phyloP scores from a whole-genome alignment of 2,888 invertebrate species.

The Chorisops tibialis region DNA sequence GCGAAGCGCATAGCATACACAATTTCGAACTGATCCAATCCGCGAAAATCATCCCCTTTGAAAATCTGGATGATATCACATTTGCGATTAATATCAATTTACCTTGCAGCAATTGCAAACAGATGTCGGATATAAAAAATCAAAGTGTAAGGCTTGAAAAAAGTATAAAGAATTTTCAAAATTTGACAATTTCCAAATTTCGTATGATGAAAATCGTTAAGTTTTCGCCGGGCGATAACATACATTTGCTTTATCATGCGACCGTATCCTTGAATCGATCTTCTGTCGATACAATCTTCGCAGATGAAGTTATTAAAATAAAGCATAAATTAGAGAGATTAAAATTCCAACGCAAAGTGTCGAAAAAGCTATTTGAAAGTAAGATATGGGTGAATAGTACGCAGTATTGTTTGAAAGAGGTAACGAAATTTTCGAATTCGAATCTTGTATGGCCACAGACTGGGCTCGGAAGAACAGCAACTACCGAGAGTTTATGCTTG shows the following conservation, averaged over 20 bases:
- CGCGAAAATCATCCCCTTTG: slow-evolving; percentile 55
- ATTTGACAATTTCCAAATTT: no score
- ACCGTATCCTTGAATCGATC: slow-evolving; percentile 5
- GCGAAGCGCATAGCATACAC: slow-evolving; percentile 57
- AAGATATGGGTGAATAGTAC: slow-evolving; percentile 41
- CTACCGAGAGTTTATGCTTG: slow-evolving; percentile 59
- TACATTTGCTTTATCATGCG: slow-evolving; percentile 40
- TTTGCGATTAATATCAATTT: slow-evolving; percentile 44
- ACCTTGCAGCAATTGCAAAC: slow-evolving; percentile 36
- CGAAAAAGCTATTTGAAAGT: slow-evolving; percentile 2
- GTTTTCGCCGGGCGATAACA: slow-evolving; percentile 21
- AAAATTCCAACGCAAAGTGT: slow-evolving; percentile 37
- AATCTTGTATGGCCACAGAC: slow-evolving; percentile 38
- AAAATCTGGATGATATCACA: slow-evolving; percentile 41
- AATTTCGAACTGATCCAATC: slow-evolving; percentile 55
- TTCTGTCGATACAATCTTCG: slow-evolving; percentile 43
- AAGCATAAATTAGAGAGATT: slow-evolving; percentile 44
- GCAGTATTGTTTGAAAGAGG: slow-evolving; percentile 45
- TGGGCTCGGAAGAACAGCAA: slow-evolving; percentile 53
- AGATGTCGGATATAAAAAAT: slow-evolving; percentile 30
- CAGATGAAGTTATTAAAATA: slow-evolving; percentile 52
- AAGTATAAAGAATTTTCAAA: slow-evolving; percentile 43
- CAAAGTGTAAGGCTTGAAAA: slow-evolving; percentile 34
- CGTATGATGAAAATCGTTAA: slow-evolving; percentile 56
- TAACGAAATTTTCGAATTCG: slow-evolving; percentile 19